Conservation (phyloP, 1,140 invertebrate genomes). For the Lordiphosa stackelbergi region DNA sequence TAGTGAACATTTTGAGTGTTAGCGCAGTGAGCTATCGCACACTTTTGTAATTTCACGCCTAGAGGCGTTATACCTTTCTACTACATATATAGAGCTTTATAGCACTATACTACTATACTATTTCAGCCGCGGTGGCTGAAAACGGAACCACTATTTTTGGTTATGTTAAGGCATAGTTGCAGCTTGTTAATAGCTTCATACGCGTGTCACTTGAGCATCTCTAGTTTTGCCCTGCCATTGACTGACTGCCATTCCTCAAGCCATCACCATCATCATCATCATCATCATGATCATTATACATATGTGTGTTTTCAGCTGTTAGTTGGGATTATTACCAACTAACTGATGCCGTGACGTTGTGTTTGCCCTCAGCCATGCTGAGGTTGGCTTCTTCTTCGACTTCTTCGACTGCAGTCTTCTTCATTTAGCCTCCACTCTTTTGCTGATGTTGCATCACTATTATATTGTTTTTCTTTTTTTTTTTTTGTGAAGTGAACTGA, state of each 20-base stretch:
- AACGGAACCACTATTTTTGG: too few relatives aligned
- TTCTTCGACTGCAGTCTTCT: background rate
- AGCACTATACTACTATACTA: too few relatives aligned
- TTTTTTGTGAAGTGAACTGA: slow-evolving; percentile 30
- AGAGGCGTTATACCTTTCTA: too few relatives aligned
- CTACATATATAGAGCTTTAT: too few relatives aligned
- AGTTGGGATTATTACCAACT: slow-evolving; percentile 63
- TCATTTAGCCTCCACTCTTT: background rate
- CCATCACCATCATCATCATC: slow-evolving; percentile 40
- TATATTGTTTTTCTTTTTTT: background rate
- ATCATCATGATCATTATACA: slow-evolving; percentile 39
- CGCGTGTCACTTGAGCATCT: slow-evolving; percentile 2
- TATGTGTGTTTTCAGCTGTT: slow-evolving; percentile 41
- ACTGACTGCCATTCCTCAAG: slow-evolving; percentile 43
- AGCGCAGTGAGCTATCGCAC: too few relatives aligned
- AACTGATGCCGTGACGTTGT: slow-evolving; percentile 44
- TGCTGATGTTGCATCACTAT: slow-evolving; percentile 47
- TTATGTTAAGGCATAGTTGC: too few relatives aligned
- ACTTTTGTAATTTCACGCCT: too few relatives aligned
- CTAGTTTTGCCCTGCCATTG: slow-evolving; percentile 27
- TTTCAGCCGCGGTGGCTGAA: too few relatives aligned
- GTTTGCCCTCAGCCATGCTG: slow-evolving; percentile 46
- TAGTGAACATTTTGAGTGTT: too few relatives aligned
- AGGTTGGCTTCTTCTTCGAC: slow-evolving; percentile 38
- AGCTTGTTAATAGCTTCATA: too few relatives aligned